Evolutionary conservation across 2,113 vertebrate genomes (phyloP), one percentile per base, ranked within the genome.

Genomic region (Paradisaea rubra): DNA sequence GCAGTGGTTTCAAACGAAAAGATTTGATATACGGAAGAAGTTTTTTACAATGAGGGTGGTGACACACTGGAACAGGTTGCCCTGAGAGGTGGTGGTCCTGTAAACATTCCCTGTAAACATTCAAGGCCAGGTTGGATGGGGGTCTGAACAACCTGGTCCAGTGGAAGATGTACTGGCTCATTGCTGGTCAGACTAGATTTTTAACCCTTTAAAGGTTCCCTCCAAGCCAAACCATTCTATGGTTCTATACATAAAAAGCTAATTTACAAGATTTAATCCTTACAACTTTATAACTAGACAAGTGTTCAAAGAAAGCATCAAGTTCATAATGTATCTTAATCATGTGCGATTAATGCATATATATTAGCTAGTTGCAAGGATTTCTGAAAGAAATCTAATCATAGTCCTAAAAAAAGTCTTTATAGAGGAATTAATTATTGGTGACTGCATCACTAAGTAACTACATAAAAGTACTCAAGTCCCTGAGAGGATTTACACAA

Each of bases 401-500:
- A 16, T 9, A 33, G 10, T 15, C 23, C 47, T 63, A 50, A 63
- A 22, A 17, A 28, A 61, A 22, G 22, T 22, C 45, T 30, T 37
- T 25, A 15, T 0, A n/a, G 21, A 30, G 21, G n/a, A 42, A 42
- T 49, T 60, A 42, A 42, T 53, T 65, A 45, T 1, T n/a, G 10
- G 68, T 3, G 8, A 76, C 42, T 4, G 7, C 25, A 54, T 18
- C 15, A 6, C 19, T 24, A 59, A 6, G 17, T 16, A 64, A 39
- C 15, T 30, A 7, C 39, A 53, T 3, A 50, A 42, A 37, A 8
- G 3, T 9, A 7, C 10, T 19, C 10, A 33, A 37, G 12, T 6
- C 25, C 5, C 1, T 0, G 3, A 35, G 6, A 57, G 8, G 22
- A 35, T 52, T 63, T 42, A 10, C 7, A 16, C 12, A n/a, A 18